phyloP scores from a whole-genome alignment of 2,113 vertebrate genomes.

The Chionis minor region DNA sequence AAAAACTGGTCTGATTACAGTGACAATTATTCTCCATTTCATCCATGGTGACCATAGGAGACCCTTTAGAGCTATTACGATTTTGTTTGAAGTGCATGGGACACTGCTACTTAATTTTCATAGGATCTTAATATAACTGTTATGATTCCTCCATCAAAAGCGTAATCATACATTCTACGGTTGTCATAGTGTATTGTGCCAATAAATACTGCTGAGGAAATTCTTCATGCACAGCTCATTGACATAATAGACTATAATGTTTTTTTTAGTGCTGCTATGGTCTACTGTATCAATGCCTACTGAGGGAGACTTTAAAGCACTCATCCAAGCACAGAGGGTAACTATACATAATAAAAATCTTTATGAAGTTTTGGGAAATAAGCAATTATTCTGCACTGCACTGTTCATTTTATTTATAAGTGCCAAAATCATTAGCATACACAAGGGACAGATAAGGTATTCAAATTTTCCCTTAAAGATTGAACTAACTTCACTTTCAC shows the following conservation, averaged over 20 bases:
- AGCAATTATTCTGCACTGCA: slow-evolving; percentile 29
- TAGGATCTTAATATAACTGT: slow-evolving; percentile 56
- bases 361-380: slow-evolving; percentile 61
- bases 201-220: slow-evolving; percentile 65
- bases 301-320: slow-evolving; percentile 64
- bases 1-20: neutral
- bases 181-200: slow-evolving; percentile 36
- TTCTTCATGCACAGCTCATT: slow-evolving; percentile 61
- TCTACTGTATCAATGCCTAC: slow-evolving; percentile 54
- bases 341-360: slow-evolving; percentile 32
- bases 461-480: slow-evolving; percentile 37
- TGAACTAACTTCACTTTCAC: neutral
- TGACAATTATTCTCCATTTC: neutral
- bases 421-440: slow-evolving; percentile 23
- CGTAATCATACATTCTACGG: slow-evolving; percentile 29
- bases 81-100: slow-evolving; percentile 38
- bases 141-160: slow-evolving; percentile 54
- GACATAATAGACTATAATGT: slow-evolving; percentile 55
- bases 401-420: slow-evolving; percentile 60
- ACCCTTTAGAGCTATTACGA: slow-evolving; percentile 38
- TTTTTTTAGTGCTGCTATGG: slow-evolving; percentile 55
- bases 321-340: slow-evolving; percentile 46
- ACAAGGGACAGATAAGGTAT: neutral
- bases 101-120: slow-evolving; percentile 52
- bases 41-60: slow-evolving; percentile 9